Percentiles rank a stretch among this genome's conserved stretches.
phyloP scores from a whole-genome alignment of 2,888 invertebrate genomes.

The Perizoma affinitatum region DNA sequence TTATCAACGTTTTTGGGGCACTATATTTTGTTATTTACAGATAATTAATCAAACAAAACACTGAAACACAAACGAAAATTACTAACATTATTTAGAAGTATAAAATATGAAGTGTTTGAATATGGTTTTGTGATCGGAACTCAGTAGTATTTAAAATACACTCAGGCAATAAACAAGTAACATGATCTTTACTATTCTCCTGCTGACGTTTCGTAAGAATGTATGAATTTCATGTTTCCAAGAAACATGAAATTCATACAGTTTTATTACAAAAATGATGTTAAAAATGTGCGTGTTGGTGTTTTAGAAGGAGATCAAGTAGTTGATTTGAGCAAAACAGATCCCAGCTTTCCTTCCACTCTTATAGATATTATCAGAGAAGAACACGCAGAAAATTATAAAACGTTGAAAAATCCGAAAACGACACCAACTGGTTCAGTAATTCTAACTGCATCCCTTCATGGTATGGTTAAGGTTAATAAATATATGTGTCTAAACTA shows the following conservation, averaged over 20 bases:
- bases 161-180: too few relatives aligned
- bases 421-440: slow-evolving; percentile 42
- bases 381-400: slow-evolving; percentile 53
- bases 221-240: too few relatives aligned
- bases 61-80: too few relatives aligned
- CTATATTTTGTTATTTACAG: too few relatives aligned
- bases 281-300: slow-evolving; percentile 82
- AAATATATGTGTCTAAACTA: slow-evolving; percentile 93
- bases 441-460: slow-evolving; percentile 81
- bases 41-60: too few relatives aligned
- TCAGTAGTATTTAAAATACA: too few relatives aligned
- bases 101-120: too few relatives aligned
- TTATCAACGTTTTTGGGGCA: too few relatives aligned
- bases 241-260: slow-evolving; percentile 87
- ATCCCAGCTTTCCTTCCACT: slow-evolving; percentile 58
- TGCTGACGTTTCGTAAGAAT: too few relatives aligned
- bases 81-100: too few relatives aligned
- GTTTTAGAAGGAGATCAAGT: slow-evolving; percentile 84
- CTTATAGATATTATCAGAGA: slow-evolving; percentile 71
- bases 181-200: too few relatives aligned
- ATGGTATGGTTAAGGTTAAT: slow-evolving; percentile 92
- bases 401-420: slow-evolving; percentile 38
- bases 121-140: too few relatives aligned
- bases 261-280: slow-evolving; percentile 79
- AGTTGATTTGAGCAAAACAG: slow-evolving; percentile 86